These are phyloP conservation scores for Apis florea DNA, from an alignment of 1,140 invertebrate species.

Conservation along the genomic window DNA sequence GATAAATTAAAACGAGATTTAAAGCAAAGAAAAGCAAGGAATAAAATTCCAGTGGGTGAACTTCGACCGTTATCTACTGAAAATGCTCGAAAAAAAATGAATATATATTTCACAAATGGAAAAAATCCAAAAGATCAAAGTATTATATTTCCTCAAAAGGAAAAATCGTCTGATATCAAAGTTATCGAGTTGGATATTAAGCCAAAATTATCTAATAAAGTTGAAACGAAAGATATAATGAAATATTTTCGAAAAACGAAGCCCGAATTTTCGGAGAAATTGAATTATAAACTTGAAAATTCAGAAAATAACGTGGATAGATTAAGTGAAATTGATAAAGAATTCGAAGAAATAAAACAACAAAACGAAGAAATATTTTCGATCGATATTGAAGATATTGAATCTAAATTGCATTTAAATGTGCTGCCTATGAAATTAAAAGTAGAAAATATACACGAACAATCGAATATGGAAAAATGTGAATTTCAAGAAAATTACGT, in stretches of 20 bases:
- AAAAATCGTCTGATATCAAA: conserved; percentile 35
- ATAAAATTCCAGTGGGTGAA: conserved; percentile 62
- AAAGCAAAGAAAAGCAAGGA: conserved; percentile 71
- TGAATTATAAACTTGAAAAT: neutral
- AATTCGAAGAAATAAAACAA: conserved; percentile 49
- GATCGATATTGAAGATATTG: neutral
- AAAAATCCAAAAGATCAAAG: conserved; percentile 22
- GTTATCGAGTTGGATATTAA: conserved; percentile 68
- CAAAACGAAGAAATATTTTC: neutral
- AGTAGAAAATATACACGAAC: neutral
- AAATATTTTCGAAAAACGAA: conserved; percentile 72
- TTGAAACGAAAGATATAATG: conserved; percentile 71
- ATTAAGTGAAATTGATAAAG: conserved; percentile 18
- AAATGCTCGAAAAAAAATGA: conserved; percentile 72
- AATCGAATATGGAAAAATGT: neutral
- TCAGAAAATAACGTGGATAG: conserved; percentile 5
- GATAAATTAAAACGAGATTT: conserved; percentile 73
- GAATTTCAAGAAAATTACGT: neutral
- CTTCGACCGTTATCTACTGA: conserved; percentile 73
- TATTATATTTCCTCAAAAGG: neutral
- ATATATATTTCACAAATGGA: conserved; percentile 69
- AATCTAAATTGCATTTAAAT: conserved; percentile 9
- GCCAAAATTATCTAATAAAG: conserved; percentile 71
- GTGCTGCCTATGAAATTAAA: neutral
- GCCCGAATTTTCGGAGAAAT: conserved; percentile 12